A percentile compares a stretch with the other conserved stretches of the same genome.
These are phyloP conservation scores for Limosa lapponica DNA, from an alignment of 2,797 vertebrate genomes.

Conservation along the genomic window DNA sequence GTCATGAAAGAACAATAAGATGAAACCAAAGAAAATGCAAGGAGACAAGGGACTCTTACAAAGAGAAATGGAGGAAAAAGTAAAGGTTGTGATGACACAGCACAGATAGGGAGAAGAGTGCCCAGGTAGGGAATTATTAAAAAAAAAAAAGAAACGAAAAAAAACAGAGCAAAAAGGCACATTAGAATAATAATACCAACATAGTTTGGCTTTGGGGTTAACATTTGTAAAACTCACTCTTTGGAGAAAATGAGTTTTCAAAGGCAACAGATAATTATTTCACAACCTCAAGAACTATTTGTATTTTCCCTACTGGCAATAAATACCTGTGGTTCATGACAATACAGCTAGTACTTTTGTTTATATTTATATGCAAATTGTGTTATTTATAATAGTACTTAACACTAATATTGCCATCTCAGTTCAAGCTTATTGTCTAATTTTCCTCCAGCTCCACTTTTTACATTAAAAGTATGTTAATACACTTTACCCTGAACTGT, in stretches of 20 bases:
- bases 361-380: conserved; percentile 10
- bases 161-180: not conserved
- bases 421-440: conserved; percentile 9
- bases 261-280: conserved; percentile 20
- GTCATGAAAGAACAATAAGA: not conserved
- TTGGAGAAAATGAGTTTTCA: conserved; percentile 10
- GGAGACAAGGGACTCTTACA: not conserved
- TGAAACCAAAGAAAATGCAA: not conserved
- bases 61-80: not conserved
- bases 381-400: conserved; percentile 10
- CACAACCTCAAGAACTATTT: not conserved
- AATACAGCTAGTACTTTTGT: not conserved
- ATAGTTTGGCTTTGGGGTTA: conserved; percentile 23
- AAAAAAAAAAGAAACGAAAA: not conserved
- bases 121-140: not conserved
- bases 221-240: conserved; percentile 39
- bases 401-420: not conserved
- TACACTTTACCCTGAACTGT: not conserved
- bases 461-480: not conserved
- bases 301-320: not conserved
- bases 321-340: not conserved
- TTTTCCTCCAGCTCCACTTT: conserved; percentile 14
- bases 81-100: not conserved
- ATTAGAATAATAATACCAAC: not conserved
- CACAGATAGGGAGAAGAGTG: not conserved